Conservation (phyloP, 2,113 vertebrate genomes). For the Anas platyrhynchos region DNA sequence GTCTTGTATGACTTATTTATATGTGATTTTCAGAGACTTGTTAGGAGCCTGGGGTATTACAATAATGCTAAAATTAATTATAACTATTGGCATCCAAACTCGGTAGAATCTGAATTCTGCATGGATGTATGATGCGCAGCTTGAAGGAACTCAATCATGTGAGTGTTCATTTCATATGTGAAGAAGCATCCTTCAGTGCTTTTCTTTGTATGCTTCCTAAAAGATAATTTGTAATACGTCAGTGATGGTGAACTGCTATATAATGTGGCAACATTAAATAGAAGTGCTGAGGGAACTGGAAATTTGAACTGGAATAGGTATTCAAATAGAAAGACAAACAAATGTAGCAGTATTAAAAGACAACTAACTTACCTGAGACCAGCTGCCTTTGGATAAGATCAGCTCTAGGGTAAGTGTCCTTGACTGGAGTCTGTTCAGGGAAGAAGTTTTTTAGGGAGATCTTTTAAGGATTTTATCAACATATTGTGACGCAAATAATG, state of each 20-base stretch:
- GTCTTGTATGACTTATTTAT: background rate
- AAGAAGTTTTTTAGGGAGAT: background rate
- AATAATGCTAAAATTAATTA: background rate
- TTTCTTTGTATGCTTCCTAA: background rate
- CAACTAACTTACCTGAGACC: background rate
- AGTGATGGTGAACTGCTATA: background rate
- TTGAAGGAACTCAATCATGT: background rate
- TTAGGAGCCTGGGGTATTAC: background rate
- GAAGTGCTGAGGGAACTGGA: background rate
- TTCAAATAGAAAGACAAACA: background rate
- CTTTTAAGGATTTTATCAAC: background rate
- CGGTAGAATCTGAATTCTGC: background rate
- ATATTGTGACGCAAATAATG: background rate
- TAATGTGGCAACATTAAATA: background rate
- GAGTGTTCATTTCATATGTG: background rate
- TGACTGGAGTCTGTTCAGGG: background rate
- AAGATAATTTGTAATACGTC: too few species aligned
- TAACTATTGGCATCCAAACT: background rate
- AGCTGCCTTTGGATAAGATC: background rate
- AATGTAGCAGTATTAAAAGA: background rate
- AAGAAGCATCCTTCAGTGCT: background rate
- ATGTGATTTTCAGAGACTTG: background rate
- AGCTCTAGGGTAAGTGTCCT: background rate
- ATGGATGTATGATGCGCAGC: background rate
- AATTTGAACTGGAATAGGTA: background rate